A percentile compares a stretch with the other conserved stretches of the same genome.
These are phyloP conservation scores for Cyaniris semiargus DNA, from an alignment of 2,888 invertebrate genomes.

Conservation along the genomic window DNA sequence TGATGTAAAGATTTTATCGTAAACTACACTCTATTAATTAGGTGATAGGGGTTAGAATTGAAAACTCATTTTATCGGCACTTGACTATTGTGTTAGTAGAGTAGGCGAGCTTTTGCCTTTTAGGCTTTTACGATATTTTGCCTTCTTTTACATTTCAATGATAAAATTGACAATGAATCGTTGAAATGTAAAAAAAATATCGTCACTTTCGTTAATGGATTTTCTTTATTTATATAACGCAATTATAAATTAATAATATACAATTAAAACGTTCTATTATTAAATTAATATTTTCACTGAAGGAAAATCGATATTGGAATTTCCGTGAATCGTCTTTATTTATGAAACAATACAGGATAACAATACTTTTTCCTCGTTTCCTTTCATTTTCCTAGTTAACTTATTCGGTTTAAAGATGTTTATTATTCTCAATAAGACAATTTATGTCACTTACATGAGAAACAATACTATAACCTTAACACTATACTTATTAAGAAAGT, in stretches of 20 bases:
- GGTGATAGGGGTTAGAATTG: neutral
- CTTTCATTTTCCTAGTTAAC: no score
- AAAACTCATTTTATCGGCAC: neutral
- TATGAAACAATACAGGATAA: neutral
- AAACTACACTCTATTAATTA: neutral
- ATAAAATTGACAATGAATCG: neutral
- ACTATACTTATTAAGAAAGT: no score
- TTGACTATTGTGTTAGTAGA: constrained; percentile 13
- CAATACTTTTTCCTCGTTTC: neutral
- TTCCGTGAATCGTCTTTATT: neutral
- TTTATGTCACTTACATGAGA: no score
- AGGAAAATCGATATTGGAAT: constrained; percentile 11
- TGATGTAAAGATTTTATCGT: constrained; percentile 4
- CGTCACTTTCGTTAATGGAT: neutral
- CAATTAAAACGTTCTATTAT: constrained; percentile 3
- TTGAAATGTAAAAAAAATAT: neutral
- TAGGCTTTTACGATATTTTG: neutral
- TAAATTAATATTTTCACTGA: neutral
- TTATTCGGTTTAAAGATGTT: no score
- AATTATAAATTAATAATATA: constrained; percentile 3
- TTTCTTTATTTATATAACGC: neutral
- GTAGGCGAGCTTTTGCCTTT: neutral
- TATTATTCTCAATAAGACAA: no score
- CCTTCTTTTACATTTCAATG: neutral
- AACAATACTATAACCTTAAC: no score